These are phyloP conservation scores for Drosophila ironensis DNA, from an alignment of 1,140 invertebrate genomes.

Conservation along the genomic window DNA sequence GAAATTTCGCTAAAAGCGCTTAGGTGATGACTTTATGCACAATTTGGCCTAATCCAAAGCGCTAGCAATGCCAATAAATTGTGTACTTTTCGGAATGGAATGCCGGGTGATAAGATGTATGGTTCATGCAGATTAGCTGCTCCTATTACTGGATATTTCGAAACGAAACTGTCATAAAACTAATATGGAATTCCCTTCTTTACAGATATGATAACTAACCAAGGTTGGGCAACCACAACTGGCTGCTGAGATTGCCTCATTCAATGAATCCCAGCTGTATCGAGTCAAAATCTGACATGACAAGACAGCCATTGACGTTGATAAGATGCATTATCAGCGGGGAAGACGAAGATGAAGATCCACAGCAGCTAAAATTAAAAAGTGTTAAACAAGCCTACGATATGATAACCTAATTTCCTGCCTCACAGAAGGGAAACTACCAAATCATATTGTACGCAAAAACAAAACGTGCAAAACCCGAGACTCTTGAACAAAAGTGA, in stretches of 20 bases:
- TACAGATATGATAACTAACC: conserved; percentile 27
- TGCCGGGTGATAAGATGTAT: background rate
- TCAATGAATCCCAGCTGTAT: background rate
- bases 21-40: conserved; percentile 62
- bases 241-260: conserved; percentile 16
- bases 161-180: conserved; percentile 2
- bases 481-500: conserved; percentile 18
- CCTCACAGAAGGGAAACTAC: conserved; percentile 29
- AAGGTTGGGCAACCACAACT: conserved; percentile 1
- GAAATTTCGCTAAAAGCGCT: conserved; percentile 64
- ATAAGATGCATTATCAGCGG: conserved; percentile 81
- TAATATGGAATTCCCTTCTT: background rate
- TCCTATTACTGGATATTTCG: background rate
- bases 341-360: conserved; percentile 81
- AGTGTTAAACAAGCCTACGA: conserved; percentile 76
- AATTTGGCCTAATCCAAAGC: conserved; percentile 53
- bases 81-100: background rate
- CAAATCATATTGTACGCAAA: conserved; percentile 5
- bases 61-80: conserved; percentile 46
- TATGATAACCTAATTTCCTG: conserved; percentile 79
- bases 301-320: conserved; percentile 60
- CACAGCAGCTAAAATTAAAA: conserved; percentile 63
- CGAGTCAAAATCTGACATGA: conserved; percentile 55
- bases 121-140: background rate
- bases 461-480: conserved; percentile 16